Evolutionary conservation across 2,797 vertebrate genomes (phyloP).

Genomic region (Myotis pilosus): DNA sequence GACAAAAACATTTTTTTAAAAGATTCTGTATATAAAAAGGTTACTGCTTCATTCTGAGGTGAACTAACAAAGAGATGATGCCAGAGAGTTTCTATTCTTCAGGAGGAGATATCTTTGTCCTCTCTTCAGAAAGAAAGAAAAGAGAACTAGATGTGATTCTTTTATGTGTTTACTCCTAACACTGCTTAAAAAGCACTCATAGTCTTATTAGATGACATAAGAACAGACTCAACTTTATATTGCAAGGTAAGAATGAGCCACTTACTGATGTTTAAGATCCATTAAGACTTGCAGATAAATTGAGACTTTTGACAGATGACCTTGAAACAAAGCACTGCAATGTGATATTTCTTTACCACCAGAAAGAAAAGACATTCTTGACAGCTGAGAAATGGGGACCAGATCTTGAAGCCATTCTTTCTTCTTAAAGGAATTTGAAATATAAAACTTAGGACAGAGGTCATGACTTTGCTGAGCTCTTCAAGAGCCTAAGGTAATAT

Average conservation of each 20-base stretch:
- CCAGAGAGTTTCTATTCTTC: neutral
- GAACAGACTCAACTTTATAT: constrained; percentile 44
- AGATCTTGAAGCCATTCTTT: constrained; percentile 20
- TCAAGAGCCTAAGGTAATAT: neutral
- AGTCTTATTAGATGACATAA: constrained; percentile 3
- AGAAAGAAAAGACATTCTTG: constrained; percentile 50
- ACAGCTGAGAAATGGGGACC: constrained; percentile 53
- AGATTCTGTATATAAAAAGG: constrained; percentile 47
- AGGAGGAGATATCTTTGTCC: neutral
- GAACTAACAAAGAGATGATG: constrained; percentile 13
- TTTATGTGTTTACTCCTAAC: constrained; percentile 49
- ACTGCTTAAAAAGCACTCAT: neutral
- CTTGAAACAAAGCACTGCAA: constrained; percentile 49
- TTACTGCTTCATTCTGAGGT: constrained; percentile 6
- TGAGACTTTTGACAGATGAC: constrained; percentile 56
- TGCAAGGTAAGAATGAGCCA: constrained; percentile 3
- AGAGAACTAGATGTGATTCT: constrained; percentile 11
- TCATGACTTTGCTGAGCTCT: neutral
- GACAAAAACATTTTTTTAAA: neutral
- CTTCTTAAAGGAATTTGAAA: constrained; percentile 44
- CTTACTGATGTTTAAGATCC: constrained; percentile 34
- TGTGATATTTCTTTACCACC: constrained; percentile 30
- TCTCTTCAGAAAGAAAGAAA: constrained; percentile 38
- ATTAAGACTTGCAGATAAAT: constrained; percentile 53
- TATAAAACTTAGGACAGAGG: constrained; percentile 20